Evolutionary conservation across 2,888 invertebrate species (phyloP).

Genomic region (Drosophila peninsularis): DNA sequence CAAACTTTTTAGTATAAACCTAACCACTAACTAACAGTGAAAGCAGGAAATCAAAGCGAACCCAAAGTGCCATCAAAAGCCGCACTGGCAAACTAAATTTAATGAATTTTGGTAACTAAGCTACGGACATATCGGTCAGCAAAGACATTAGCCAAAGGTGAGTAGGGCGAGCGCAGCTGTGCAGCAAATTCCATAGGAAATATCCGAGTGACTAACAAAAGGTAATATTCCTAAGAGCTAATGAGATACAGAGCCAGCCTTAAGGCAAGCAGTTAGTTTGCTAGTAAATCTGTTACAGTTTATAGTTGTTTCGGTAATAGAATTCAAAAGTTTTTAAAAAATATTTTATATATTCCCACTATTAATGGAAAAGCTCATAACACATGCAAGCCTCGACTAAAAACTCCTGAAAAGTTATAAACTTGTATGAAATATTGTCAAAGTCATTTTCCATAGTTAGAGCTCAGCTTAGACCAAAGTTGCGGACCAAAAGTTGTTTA

Average conservation of each 20-base stretch:
- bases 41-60: neutral
- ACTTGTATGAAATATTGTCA: neutral
- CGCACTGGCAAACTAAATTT: neutral
- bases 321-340: neutral
- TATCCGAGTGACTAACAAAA: neutral
- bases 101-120: neutral
- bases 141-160: neutral
- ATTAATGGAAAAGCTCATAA: neutral
- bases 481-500: neutral
- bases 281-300: too few species aligned
- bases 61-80: neutral
- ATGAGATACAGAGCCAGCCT: too few species aligned
- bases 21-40: neutral
- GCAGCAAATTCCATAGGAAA: neutral
- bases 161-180: neutral
- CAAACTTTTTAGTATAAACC: neutral
- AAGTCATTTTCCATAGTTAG: neutral
- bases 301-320: neutral
- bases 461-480: neutral
- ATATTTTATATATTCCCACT: neutral
- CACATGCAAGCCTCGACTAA: neutral
- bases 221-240: too few species aligned
- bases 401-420: slow-evolving; percentile 1
- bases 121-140: neutral
- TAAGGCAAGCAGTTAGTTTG: neutral